Conservation (phyloP, 2,888 invertebrate genomes). For the Tetheella fluctuosa region DNA sequence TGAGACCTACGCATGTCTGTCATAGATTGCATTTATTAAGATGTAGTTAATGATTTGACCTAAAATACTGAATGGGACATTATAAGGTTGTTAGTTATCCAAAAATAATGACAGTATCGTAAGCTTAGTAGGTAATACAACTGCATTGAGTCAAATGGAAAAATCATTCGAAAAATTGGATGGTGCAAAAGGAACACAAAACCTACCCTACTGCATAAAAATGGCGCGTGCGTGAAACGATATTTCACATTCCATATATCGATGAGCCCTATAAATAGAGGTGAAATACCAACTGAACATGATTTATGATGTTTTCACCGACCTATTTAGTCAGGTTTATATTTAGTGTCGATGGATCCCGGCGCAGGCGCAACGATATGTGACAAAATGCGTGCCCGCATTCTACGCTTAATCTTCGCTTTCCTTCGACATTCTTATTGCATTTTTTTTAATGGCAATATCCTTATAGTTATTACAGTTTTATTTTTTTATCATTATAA, state of each 20-base stretch:
- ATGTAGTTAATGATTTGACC: slow-evolving; percentile 1
- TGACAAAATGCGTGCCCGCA: slow-evolving; percentile 34
- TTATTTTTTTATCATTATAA: too few species aligned
- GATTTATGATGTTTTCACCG: slow-evolving; percentile 20
- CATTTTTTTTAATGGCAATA: background rate
- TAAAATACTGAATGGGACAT: background rate
- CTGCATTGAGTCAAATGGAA: too few species aligned
- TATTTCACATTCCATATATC: background rate
- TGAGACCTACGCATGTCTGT: slow-evolving; percentile 1
- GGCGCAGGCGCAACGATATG: slow-evolving; percentile 25
- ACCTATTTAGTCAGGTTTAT: slow-evolving; percentile 43
- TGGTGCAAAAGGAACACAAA: too few species aligned
- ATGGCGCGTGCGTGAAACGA: too few species aligned
- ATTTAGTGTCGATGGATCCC: slow-evolving; percentile 34
- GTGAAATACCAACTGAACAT: background rate
- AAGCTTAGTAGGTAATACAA: too few species aligned
- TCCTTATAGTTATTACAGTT: too few species aligned
- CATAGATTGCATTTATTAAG: background rate
- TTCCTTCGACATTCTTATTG: slow-evolving; percentile 28
- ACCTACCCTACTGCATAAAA: too few species aligned
- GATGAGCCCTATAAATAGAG: background rate
- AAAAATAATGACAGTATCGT: too few species aligned
- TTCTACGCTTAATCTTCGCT: slow-evolving; percentile 51
- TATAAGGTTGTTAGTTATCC: too few species aligned
- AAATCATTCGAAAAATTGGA: too few species aligned